These are phyloP conservation scores for Centroberyx gerrardi DNA, from an alignment of 2,797 vertebrate species.

Conservation along the genomic window DNA sequence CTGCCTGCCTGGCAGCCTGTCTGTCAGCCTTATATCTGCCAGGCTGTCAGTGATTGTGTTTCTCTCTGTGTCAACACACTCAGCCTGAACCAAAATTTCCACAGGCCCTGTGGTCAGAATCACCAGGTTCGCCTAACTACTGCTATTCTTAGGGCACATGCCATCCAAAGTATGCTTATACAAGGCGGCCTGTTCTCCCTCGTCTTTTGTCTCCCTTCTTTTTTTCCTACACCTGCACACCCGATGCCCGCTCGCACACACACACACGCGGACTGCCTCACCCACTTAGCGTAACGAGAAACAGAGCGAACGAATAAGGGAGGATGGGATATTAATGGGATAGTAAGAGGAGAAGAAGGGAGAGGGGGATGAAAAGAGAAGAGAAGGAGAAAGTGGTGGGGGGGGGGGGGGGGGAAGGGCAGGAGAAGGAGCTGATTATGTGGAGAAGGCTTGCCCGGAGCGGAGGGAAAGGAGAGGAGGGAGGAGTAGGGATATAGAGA, in stretches of 20 bases:
- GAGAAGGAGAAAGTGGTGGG: not conserved
- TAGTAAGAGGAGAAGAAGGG: not conserved
- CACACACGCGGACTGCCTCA: conserved; percentile 39
- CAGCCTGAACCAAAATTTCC: conserved; percentile 66
- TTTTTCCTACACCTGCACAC: conserved; percentile 50
- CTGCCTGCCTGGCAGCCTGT: conserved; percentile 65
- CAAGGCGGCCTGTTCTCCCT: conserved; percentile 29
- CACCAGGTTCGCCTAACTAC: conserved; percentile 50
- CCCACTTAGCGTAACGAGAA: conserved; percentile 41
- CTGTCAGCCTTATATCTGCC: conserved; percentile 44
- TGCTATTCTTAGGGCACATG: conserved; percentile 56
- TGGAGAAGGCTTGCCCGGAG: not conserved
- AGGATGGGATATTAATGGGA: conserved; percentile 11
- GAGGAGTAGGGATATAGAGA: conserved; percentile 3
- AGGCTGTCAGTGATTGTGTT: conserved; percentile 70
- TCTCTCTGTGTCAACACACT: conserved; percentile 65
- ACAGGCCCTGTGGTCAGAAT: conserved; percentile 50
- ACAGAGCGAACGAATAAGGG: conserved; percentile 18
- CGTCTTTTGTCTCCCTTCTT: conserved; percentile 43
- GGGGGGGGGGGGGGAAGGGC: no score
- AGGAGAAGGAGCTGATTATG: not conserved
- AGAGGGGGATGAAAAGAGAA: conserved; percentile 13
- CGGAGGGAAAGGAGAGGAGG: not conserved
- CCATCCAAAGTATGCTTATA: conserved; percentile 50
- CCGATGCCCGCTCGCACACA: conserved; percentile 23